phyloP scores from a whole-genome alignment of 2,888 invertebrate species.

The Thereva unica region DNA sequence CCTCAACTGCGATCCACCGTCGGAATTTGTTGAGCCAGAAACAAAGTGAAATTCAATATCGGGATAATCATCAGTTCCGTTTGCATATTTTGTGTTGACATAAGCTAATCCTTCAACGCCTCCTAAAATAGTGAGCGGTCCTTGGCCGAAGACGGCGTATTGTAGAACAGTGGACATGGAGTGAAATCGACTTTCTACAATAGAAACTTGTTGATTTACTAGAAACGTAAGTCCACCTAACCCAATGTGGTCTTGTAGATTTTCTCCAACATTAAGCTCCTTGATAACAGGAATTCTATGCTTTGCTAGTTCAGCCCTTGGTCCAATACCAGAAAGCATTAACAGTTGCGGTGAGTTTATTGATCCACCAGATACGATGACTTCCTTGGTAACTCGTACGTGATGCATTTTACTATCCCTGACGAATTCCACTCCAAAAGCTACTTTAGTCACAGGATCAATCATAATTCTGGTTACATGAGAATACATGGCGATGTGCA shows the following conservation, averaged over 20 bases:
- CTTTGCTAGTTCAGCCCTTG: constrained; percentile 70
- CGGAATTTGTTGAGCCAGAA: constrained; percentile 84
- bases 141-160: constrained; percentile 81
- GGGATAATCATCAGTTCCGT: constrained; percentile 78
- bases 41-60: constrained; percentile 90
- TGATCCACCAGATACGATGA: constrained; percentile 88
- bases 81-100: constrained; percentile 84
- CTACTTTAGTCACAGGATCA: constrained; percentile 72
- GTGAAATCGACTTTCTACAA: constrained; percentile 78
- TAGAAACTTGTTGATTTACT: constrained; percentile 76
- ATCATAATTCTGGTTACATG: constrained; percentile 77
- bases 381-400: constrained; percentile 79
- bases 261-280: constrained; percentile 81
- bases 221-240: constrained; percentile 83
- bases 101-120: constrained; percentile 90
- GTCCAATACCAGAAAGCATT: constrained; percentile 90
- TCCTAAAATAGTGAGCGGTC: constrained; percentile 83
- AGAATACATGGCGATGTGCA: constrained; percentile 82
- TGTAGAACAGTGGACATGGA: constrained; percentile 78
- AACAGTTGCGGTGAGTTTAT: constrained; percentile 92
- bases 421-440: constrained; percentile 82
- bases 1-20: constrained; percentile 79
- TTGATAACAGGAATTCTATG: constrained; percentile 78
- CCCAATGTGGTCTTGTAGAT: constrained; percentile 88
- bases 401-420: constrained; percentile 73